Conservation (phyloP, 2,888 invertebrate genomes). For the Argyresthia albistria region DNA sequence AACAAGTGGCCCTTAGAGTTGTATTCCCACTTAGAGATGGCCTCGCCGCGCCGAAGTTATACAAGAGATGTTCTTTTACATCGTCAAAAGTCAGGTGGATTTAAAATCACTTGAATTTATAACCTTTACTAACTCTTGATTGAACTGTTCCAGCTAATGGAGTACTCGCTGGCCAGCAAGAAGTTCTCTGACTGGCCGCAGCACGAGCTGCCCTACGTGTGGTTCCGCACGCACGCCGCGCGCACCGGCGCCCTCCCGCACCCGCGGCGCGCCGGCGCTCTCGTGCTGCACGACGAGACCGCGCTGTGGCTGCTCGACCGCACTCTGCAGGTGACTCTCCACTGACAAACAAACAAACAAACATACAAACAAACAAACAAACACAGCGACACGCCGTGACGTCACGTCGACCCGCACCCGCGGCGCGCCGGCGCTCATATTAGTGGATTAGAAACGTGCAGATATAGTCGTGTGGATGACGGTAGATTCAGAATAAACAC, state of each 20-base stretch:
- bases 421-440: too few species aligned
- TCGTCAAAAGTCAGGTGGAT: too few species aligned
- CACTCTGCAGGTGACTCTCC: constrained; percentile 31
- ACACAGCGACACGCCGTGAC: neutral
- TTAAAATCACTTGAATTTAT: too few species aligned
- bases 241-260: constrained; percentile 77
- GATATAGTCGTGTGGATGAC: neutral
- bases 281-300: constrained; percentile 82
- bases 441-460: neutral
- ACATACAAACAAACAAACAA: neutral
- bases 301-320: constrained; percentile 76
- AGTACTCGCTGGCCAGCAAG: constrained; percentile 78
- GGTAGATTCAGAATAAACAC: too few species aligned
- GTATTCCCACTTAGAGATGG: too few species aligned
- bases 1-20: too few species aligned
- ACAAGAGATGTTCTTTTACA: too few species aligned
- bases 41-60: too few species aligned
- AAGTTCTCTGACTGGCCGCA: constrained; percentile 77
- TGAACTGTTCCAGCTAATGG: constrained; percentile 72
- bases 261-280: constrained; percentile 72
- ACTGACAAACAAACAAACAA: neutral
- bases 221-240: constrained; percentile 71
- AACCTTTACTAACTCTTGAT: too few species aligned
- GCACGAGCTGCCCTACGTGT: constrained; percentile 65
- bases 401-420: too few species aligned